A percentile compares a stretch with the other conserved stretches of the same genome.
phyloP scores from a whole-genome alignment of 2,888 invertebrate species.

The Sminthurides aquaticus region DNA sequence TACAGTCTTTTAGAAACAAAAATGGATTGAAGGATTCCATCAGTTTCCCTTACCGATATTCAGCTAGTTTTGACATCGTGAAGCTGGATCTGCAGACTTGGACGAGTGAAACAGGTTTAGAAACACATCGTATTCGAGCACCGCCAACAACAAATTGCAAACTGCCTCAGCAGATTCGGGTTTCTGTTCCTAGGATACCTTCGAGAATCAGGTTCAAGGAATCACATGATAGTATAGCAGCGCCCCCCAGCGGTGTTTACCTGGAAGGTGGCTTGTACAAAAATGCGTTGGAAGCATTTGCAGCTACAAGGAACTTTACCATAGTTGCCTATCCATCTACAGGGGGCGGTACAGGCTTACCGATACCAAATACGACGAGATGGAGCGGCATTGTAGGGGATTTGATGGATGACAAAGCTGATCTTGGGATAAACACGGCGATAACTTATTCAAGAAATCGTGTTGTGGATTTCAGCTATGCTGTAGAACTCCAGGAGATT shows the following conservation, averaged over 20 bases:
- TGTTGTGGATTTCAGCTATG: background rate
- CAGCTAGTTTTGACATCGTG: background rate
- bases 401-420: constrained; percentile 10
- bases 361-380: constrained; percentile 7
- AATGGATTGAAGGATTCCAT: too few species aligned
- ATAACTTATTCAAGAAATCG: constrained; percentile 2
- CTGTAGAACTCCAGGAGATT: background rate
- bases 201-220: background rate
- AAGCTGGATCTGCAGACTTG: too few species aligned
- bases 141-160: background rate
- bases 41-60: too few species aligned
- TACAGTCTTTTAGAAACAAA: too few species aligned
- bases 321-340: background rate
- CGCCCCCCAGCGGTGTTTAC: too few species aligned
- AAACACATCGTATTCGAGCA: background rate
- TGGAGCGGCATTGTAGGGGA: constrained; percentile 23
- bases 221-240: background rate
- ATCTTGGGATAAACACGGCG: constrained; percentile 13
- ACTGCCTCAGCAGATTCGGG: background rate
- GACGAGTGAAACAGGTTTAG: too few species aligned
- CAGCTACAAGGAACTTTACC: background rate
- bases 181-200: background rate
- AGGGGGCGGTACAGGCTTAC: constrained; percentile 21
- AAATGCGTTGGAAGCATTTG: background rate
- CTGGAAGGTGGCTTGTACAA: constrained; percentile 5